Evolutionary conservation across 2,797 vertebrate species (phyloP).

Genomic region (Eutrigla gurnardus): DNA sequence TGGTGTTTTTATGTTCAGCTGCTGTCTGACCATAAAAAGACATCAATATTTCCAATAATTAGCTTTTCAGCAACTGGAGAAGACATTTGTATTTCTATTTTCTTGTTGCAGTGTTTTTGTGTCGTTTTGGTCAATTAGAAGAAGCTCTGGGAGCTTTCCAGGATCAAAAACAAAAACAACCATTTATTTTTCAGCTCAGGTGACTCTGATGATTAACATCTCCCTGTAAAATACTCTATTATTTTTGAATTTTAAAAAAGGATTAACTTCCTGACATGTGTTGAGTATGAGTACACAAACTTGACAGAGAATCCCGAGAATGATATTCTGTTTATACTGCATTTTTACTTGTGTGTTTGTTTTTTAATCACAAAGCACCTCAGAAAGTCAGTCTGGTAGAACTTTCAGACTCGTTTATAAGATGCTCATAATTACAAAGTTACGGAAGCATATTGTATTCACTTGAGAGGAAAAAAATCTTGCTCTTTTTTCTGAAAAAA

Average conservation of each 20-base stretch:
- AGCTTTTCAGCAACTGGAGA: not conserved
- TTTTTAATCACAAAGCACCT: not conserved
- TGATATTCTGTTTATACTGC: not conserved
- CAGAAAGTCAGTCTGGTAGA: not conserved
- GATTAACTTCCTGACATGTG: not conserved
- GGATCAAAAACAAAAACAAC: not conserved
- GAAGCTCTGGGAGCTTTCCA: not conserved
- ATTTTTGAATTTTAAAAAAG: not conserved
- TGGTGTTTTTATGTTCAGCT: not conserved
- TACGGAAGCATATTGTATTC: no score
- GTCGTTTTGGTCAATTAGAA: not conserved
- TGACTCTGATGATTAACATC: constrained; percentile 21
- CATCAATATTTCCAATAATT: not conserved
- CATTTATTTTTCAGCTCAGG: constrained; percentile 7
- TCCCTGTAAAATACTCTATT: not conserved
- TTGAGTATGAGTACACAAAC: not conserved
- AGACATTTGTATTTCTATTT: not conserved
- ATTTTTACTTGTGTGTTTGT: not conserved
- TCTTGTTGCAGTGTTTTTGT: not conserved
- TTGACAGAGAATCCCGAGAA: not conserved
- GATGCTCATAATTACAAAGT: no score
- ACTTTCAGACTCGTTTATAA: not conserved
- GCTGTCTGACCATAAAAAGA: not conserved
- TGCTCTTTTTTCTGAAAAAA: no score
- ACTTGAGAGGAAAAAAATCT: no score